Evolutionary conservation across 2,797 vertebrate species (phyloP).

Genomic region (Remorina albescens): DNA sequence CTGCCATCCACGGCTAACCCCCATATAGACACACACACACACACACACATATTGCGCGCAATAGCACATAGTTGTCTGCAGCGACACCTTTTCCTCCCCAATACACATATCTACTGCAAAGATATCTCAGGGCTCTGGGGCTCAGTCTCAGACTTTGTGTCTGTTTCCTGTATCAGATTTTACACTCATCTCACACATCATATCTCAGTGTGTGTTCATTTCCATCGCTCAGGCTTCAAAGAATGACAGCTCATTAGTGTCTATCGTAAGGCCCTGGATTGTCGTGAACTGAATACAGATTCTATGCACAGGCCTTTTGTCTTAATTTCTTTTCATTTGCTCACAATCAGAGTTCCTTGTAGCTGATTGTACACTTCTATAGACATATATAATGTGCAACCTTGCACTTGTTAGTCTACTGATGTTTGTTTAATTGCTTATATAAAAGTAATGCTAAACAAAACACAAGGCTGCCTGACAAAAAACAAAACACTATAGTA

Average conservation of each 20-base stretch:
- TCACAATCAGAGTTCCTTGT: constrained; percentile 56
- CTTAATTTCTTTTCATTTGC: constrained; percentile 49
- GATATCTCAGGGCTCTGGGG: constrained; percentile 56
- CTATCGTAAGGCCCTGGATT: constrained; percentile 58
- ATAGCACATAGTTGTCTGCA: constrained; percentile 45
- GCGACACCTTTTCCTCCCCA: constrained; percentile 58
- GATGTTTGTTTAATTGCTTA: constrained; percentile 68
- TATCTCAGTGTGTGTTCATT: constrained; percentile 64
- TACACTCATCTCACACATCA: constrained; percentile 69
- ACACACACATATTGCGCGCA: constrained; percentile 33
- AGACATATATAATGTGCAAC: constrained; percentile 27
- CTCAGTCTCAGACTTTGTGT: constrained; percentile 58
- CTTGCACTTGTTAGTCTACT: constrained; percentile 40
- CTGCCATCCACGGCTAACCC: constrained; percentile 74
- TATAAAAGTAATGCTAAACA: constrained; percentile 45
- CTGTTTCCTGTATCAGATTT: constrained; percentile 71
- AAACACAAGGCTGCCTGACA: constrained; percentile 35
- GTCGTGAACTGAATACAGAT: constrained; percentile 49
- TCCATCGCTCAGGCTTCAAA: constrained; percentile 62
- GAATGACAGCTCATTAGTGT: constrained; percentile 71
- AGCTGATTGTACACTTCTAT: constrained; percentile 39
- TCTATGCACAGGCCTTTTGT: constrained; percentile 40
- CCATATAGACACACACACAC: constrained; percentile 33
- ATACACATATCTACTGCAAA: constrained; percentile 50
- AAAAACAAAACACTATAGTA: constrained; percentile 24